phyloP scores from a whole-genome alignment of 1,140 invertebrate genomes.

The Microplitis demolitor region DNA sequence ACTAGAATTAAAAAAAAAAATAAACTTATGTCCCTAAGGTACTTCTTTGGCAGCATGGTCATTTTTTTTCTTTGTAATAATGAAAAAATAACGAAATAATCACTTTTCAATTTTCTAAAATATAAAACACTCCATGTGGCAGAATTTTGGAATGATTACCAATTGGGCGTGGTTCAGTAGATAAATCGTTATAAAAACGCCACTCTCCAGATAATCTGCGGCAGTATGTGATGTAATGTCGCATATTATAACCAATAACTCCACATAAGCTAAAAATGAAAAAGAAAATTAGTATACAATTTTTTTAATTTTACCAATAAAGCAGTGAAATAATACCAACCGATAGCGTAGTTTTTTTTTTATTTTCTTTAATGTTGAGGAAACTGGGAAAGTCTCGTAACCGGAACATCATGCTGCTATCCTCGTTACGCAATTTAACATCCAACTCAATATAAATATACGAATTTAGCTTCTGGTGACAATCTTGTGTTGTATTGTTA shows the following conservation, averaged over 20 bases:
- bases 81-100: no score
- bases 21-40: no score
- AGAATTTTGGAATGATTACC: neutral
- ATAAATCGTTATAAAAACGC: neutral
- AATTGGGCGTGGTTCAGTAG: neutral
- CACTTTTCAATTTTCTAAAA: neutral
- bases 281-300: neutral
- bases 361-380: neutral
- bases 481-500: neutral
- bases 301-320: neutral
- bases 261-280: neutral
- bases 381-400: neutral
- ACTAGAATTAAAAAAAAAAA: no score
- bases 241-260: neutral
- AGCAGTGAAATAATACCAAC: neutral
- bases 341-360: neutral
- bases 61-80: no score
- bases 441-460: neutral
- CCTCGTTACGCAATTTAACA: neutral
- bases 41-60: no score
- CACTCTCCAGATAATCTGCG: neutral
- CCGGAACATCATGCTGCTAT: neutral
- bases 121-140: neutral
- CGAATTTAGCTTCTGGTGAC: neutral
- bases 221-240: neutral